Conservation (phyloP, 2,797 vertebrate genomes). For the Acrocephalus scirpaceus region DNA sequence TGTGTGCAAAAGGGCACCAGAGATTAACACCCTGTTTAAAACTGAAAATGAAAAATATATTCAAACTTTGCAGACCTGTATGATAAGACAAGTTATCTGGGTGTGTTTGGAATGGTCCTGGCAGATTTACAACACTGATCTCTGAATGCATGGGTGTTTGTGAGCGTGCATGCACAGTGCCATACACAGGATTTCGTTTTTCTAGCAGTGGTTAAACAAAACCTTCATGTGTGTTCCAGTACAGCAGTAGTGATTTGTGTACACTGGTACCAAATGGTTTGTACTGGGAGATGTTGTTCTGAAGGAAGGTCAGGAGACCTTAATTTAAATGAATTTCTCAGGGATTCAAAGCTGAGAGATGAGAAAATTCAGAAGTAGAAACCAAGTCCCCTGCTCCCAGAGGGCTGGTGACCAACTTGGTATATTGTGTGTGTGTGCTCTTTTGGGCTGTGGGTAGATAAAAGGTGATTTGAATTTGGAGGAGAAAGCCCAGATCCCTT, state of each 20-base stretch:
- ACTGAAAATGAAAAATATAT: neutral
- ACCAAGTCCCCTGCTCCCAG: neutral
- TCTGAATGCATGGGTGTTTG: neutral
- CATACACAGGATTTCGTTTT: neutral
- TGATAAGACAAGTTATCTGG: neutral
- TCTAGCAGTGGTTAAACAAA: neutral
- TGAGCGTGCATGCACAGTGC: neutral
- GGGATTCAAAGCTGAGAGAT: neutral
- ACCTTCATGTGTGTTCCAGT: neutral
- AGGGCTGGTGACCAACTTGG: neutral
- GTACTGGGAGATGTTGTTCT: neutral
- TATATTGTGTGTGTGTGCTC: neutral
- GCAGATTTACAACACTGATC: neutral
- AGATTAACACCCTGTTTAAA: neutral
- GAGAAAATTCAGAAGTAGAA: neutral
- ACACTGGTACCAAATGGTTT: neutral
- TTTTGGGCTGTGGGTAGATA: neutral
- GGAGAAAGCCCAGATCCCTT: neutral
- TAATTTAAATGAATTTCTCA: neutral
- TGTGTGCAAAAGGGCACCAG: neutral
- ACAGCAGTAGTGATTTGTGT: neutral
- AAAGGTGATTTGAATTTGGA: neutral
- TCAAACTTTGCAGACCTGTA: neutral
- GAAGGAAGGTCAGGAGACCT: neutral
- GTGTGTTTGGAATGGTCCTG: neutral